Base-by-base conservation (phyloP, 2,113 vertebrate genomes). In the Chaetodon auriga region DNA sequence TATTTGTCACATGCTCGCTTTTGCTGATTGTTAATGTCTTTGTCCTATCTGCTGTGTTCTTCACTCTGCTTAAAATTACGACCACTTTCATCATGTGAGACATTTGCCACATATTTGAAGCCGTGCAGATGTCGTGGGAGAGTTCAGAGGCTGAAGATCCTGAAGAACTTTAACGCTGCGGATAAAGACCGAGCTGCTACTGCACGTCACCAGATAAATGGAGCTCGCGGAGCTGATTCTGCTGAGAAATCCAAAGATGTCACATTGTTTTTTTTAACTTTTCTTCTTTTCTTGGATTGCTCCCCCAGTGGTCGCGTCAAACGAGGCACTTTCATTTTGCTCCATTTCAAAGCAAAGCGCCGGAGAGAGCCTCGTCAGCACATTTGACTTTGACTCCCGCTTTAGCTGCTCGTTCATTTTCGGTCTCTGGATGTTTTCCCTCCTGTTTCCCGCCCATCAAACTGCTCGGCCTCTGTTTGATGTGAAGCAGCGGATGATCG, bases 321-420 rank as follows among this genome's bases (percentile, higher is more conserved):
- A 84, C 21, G 57, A 63, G 62, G 77, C 54, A 4, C 63, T 86
- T 83, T 69, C 30, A 75, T 46, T 83, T 57, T 1, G 0, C 0
- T 68, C 25, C 18, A 7, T 38, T 78, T 76, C 60, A 84, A 81
- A 81, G 80, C 38, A 49, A 61, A 61, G 61, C 70, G 23, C 78
- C 53, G 13, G 77, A 62, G 68, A 84, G 41, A 41, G 57, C 36
- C 54, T 60, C 41, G 36, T 78, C 51, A 79, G 62, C 80, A 25
- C 80, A 6, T 78, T 79, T 71, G 54, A 72, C 61, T 78, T 80
- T 75, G 51, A 80, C 43, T 71, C 57, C 38, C 30, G 21, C 71
- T 15, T 48, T 16, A 18, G 36, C 41, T n/a, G 14, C n/a, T 35
- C 19, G 7, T 60, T 71, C 11, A 9, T 60, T 80, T 81, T 46